phyloP scores from a whole-genome alignment of 2,113 vertebrate genomes.

The Phodopus roborovskii region DNA sequence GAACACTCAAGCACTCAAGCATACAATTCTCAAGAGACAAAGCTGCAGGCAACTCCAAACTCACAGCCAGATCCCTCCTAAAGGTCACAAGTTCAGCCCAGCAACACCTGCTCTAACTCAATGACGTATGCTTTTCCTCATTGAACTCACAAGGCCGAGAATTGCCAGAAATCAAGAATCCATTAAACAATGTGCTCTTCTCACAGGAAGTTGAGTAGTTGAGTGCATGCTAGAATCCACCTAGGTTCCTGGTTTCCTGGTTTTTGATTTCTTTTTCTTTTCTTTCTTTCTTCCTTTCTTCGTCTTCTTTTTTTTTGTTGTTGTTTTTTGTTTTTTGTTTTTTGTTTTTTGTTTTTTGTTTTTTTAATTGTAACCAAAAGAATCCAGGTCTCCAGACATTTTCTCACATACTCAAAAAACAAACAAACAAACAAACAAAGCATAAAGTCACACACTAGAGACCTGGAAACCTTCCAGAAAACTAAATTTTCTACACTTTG shows the following conservation, averaged over 20 bases:
- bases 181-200: conserved; percentile 15
- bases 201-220: conserved; percentile 49
- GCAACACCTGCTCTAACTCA: conserved; percentile 20
- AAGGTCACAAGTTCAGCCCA: conserved; percentile 37
- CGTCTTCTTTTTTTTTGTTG: too few species aligned
- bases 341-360: conserved; percentile 3
- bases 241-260: not conserved
- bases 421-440: not conserved
- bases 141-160: conserved; percentile 37
- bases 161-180: conserved; percentile 42
- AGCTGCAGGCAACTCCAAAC: conserved; percentile 52
- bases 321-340: too few species aligned
- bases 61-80: not conserved
- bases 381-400: conserved; percentile 29
- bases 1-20: conserved; percentile 51
- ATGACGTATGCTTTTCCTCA: conserved; percentile 32
- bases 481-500: not conserved
- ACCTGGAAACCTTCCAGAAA: not conserved
- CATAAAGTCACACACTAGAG: not conserved
- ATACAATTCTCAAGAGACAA: conserved; percentile 49
- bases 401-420: not conserved
- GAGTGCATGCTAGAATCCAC: not conserved
- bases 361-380: conserved; percentile 55
- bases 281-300: too few species aligned
- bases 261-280: not conserved